Evolutionary conservation across 2,888 invertebrate species (phyloP), one percentile per base, ranked within the genome.

Genomic region (Trichacis sp.): DNA sequence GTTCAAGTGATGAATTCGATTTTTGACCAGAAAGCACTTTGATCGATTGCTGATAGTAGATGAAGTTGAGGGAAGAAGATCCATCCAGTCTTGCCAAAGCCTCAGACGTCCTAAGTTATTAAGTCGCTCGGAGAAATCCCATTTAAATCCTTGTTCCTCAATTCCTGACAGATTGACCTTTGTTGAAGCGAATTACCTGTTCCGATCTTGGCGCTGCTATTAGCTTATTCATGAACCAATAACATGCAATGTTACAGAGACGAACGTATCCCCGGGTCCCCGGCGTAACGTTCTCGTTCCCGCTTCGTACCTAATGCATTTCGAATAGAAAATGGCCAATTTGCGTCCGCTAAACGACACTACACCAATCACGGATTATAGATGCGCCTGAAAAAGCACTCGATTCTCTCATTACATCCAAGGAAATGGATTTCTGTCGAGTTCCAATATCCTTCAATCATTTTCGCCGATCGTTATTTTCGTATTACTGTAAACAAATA

Each of bases 201-300:
- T 72, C 62, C 69, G 67, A 61, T 69, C 65, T 62, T 63, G 61
- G 55, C 42, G 52, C 15, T 51, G 62, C 64, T 59, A 70, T 72
- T 70, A 72, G 68, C 69, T 69, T 72, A 72, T 72, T 72, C 72
- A 72, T 72, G 72, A 70, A 70, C 70, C 72, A 70, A 72, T 72
- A 72, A 70, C 70, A 70, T 65, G 68, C 69, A 62, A 70, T 58
- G 68, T 54, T 68, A 65, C 58, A 52, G 57, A 69, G 66, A 66
- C 69, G 63, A 61, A 57, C 59, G 62, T 58, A 47, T 51, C 42
- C 55, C 50, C 45, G 40, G 42, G 45, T 63, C 50, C 57, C 57
- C 50, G 48, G 42, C 56, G 58, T 43, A 50, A 53, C 53, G 51
- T 59, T 56, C 40, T n/a, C 36, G 11, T 17, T 20, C 33, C 51